Evolutionary conservation across 2,888 invertebrate genomes (phyloP), one percentile per base, ranked within the genome.

Genomic region (Therioaphis trifolii): DNA sequence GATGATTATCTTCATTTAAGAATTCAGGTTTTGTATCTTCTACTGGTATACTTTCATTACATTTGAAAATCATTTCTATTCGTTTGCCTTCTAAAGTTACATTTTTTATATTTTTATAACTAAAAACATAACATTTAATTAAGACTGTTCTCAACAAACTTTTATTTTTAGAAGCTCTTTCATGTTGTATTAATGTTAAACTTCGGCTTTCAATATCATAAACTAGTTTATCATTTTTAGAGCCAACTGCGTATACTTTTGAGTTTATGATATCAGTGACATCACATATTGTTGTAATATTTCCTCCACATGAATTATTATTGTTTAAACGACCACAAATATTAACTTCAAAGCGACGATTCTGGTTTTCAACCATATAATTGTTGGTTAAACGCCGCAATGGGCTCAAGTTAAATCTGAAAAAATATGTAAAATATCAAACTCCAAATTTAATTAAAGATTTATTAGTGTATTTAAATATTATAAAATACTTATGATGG

Each of bases 271-370:
- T 21, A 80, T 80, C 35, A 21, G 72, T 82, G 4, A 82, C 49
- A 74, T 82, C 82, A 27, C 82, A 82, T 61, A 82, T 74, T 63
- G 72, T 80, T n/a, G 82, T 82, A 18, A 63, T 80, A 72, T 63
- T 82, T 35, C 21, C 43, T n/a, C 63, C 63, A 52, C 82, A 82
- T 52, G 46, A 61, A 49, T 35, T 80, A 49, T 61, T 35, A 18
- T 49, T 11, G 0, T 24, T 61, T 11, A 82, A 63, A 63, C 72
- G 61, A 14, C 82, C 82, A 74, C 82, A 82, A 24, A 82, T 82
- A 74, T 82, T 82, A 0, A 82, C 15, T 9, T 72, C 61, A 63
- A 82, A 82, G 24, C 18, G 35, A 24, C 72, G 82, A 49, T 49
- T 72, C n/a, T 82, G 46, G 3, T 72, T 82, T 82, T 49, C 40